These are phyloP conservation scores for Corythaixoides concolor DNA, from an alignment of 2,113 vertebrate genomes.

Conservation along the genomic window DNA sequence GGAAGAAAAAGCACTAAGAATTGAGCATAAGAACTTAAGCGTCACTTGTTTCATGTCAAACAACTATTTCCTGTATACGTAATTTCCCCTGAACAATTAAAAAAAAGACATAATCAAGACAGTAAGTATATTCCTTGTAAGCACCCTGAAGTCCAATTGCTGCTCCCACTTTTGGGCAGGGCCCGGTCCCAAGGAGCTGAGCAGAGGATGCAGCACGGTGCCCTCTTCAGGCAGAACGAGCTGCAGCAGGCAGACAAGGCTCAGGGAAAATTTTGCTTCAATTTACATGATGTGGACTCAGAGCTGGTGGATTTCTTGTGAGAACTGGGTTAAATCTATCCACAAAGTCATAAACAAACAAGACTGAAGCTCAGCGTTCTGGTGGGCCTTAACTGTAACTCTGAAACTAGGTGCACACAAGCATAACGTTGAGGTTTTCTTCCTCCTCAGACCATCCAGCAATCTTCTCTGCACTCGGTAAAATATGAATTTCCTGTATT, in stretches of 20 bases:
- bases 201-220: background rate
- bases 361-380: background rate
- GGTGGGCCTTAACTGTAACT: background rate
- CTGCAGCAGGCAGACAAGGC: background rate
- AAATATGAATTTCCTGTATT: background rate
- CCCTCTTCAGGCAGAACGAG: fast-evolving
- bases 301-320: background rate
- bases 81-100: background rate
- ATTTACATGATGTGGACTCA: background rate
- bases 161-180: background rate
- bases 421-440: fast-evolving
- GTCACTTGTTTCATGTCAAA: background rate
- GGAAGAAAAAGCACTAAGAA: background rate
- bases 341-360: background rate
- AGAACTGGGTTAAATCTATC: background rate
- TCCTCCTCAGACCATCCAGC: background rate
- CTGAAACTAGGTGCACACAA: fast-evolving
- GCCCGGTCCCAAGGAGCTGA: background rate
- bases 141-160: background rate
- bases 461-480: background rate
- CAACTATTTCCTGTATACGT: background rate
- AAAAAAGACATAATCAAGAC: background rate
- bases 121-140: background rate
- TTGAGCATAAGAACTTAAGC: background rate
- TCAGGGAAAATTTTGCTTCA: background rate